These are phyloP conservation scores for Athalia rosae DNA, from an alignment of 2,888 invertebrate species.

Conservation along the genomic window DNA sequence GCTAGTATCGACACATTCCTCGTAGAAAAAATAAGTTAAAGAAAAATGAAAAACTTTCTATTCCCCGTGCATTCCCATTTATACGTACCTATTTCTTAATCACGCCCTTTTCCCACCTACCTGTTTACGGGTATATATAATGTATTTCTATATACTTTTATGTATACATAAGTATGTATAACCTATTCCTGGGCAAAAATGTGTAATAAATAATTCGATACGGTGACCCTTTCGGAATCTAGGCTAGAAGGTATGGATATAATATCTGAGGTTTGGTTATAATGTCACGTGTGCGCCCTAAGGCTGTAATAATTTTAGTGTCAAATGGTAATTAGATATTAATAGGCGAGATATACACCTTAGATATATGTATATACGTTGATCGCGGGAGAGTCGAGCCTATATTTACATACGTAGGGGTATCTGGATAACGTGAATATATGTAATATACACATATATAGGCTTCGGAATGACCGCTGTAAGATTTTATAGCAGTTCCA, in stretches of 20 bases:
- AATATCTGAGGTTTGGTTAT: background rate
- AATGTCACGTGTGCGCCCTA: conserved; percentile 13
- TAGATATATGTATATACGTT: background rate
- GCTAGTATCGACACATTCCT: no score
- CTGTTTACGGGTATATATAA: no score
- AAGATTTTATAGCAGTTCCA: conserved; percentile 37
- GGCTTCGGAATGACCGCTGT: background rate
- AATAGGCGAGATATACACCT: background rate
- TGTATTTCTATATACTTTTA: background rate
- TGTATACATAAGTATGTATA: background rate
- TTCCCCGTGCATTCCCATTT: background rate
- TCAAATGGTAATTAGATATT: conserved; percentile 39
- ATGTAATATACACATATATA: no score
- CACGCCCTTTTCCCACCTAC: background rate
- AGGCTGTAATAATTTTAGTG: conserved; percentile 25
- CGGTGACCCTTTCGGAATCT: conserved; percentile 4
- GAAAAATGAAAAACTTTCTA: background rate
- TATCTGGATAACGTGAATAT: background rate
- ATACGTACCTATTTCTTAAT: background rate
- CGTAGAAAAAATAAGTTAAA: no score
- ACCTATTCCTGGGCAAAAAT: background rate
- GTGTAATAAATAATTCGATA: conserved; percentile 6
- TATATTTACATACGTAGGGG: background rate
- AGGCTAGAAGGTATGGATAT: background rate
- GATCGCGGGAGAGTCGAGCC: background rate